A percentile compares a stretch with the other conserved stretches of the same genome.
Conservation (phyloP, 2,797 vertebrate species). For the Notolepis coatsorum region DNA sequence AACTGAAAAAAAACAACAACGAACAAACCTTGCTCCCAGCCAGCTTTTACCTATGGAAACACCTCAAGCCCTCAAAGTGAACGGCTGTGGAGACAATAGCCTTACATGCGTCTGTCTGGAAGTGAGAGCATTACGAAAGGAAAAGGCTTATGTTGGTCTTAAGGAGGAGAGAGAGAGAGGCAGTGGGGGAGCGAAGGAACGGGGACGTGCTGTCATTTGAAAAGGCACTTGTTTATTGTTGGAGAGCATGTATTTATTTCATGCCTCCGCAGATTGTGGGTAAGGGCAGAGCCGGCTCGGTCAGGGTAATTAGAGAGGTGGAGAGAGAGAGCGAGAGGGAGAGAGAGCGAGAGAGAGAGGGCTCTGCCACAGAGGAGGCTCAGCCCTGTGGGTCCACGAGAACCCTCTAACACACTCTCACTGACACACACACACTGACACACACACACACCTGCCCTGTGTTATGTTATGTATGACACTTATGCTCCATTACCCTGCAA, state of each 20-base stretch:
- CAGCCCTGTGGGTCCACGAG: constrained; percentile 45
- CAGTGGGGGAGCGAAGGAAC: constrained; percentile 50
- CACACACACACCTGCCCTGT: constrained; percentile 44
- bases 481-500: too few species aligned
- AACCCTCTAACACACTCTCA: constrained; percentile 50
- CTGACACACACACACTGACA: constrained; percentile 30
- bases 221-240: constrained; percentile 87
- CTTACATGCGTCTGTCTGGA: constrained; percentile 18
- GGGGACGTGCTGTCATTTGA: constrained; percentile 79
- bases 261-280: constrained; percentile 84
- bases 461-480: too few species aligned
- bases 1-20: too few species aligned
- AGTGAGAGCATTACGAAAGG: constrained; percentile 38
- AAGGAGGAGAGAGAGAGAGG: constrained; percentile 47
- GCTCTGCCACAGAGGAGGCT: constrained; percentile 68
- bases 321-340: constrained; percentile 72
- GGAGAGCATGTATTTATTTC: constrained; percentile 85
- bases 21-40: too few species aligned
- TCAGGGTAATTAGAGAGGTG: constrained; percentile 82
- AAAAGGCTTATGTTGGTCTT: too few species aligned
- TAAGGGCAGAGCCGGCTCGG: constrained; percentile 79
- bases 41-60: too few species aligned
- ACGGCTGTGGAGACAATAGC: too few species aligned
- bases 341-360: constrained; percentile 36
- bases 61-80: too few species aligned